These are phyloP conservation scores for Porites lutea DNA, from an alignment of 64 coral and sea anemone species.

Conservation along the genomic window DNA sequence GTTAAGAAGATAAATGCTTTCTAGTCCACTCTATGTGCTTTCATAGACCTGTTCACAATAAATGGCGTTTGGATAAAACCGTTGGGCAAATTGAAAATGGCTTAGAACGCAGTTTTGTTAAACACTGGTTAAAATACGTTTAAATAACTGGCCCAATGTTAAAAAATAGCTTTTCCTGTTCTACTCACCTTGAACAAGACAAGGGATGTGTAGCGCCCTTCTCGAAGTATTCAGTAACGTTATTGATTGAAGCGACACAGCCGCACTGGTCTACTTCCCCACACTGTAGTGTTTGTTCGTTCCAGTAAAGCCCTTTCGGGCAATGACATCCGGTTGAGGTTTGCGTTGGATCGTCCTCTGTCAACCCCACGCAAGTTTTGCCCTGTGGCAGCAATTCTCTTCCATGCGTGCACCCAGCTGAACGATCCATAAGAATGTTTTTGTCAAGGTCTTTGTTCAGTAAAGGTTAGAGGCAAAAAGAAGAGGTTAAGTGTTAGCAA, in stretches of 20 bases:
- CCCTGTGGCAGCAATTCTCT: not conserved
- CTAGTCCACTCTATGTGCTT: no score
- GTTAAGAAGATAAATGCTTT: no score
- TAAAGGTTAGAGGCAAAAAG: not conserved
- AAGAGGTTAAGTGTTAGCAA: not conserved
- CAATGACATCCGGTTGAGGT: not conserved
- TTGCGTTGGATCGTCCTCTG: not conserved
- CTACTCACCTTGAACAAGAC: slow-evolving; percentile 28
- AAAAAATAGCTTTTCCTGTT: not conserved
- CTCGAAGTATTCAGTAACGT: not conserved
- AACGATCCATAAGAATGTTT: not conserved
- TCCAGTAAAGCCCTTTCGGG: slow-evolving; percentile 6
- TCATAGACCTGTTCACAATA: no score
- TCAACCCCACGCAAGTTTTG: not conserved
- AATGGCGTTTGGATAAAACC: no score
- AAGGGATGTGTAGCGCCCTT: not conserved
- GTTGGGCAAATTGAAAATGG: no score
- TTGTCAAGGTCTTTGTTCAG: not conserved
- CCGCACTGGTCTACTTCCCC: not conserved
- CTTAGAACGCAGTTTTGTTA: no score
- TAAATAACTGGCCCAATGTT: no score
- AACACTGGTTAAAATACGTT: no score
- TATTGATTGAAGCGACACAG: not conserved
- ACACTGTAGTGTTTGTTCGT: not conserved
- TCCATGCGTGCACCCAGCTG: not conserved